Evolutionary conservation across 2,113 vertebrate genomes (phyloP), one percentile per base, ranked within the genome.

Genomic region (Callipepla squamata): DNA sequence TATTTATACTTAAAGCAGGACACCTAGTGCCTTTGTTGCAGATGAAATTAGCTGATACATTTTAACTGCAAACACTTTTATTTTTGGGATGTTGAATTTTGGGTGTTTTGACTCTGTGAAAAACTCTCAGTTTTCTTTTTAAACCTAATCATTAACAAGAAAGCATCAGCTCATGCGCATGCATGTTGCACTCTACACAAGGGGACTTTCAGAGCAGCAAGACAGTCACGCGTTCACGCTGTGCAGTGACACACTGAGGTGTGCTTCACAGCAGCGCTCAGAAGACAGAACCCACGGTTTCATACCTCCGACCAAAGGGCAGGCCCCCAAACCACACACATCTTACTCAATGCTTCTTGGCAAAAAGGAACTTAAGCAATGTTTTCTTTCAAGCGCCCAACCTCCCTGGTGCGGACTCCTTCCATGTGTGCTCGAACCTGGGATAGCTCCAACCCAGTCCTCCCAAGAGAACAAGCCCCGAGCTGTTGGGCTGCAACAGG

Each of bases 1-100:
- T 89, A 62, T 93, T 94, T 91, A 89, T 89, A 82, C 91, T 93
- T 92, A 91, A 96, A 94, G 93, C 94, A 95, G 96, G 61, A 83
- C 48, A 48, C 77, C 38, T 69, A 83, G 95, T 89, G 78, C 83
- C 85, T 96, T 90, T 76, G 93, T 96, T 89, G 89, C 78, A 61
- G 95, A 86, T 69, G 88, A 85, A 94, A 92, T 67, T 78, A 53
- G 87, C 83, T 83, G 70, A 87, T 85, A 65, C 25, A 36, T 89
- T 90, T 88, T 66, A 69, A 81, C 77, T 59, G 72, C 87, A 96
- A 93, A 89, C 53, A 40, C 47, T 67, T 94, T 94, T 66, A 47
- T 91, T 78, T 80, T 77, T 47, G 73, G 82, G 34, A 40, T 72
- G 48, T 68, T 61, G 57, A 75, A 40, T 81, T 85, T 21, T 23